Evolutionary conservation across 2,113 vertebrate species (phyloP), one percentile per base, ranked within the genome.

Genomic region (Dolichotis patagonum): DNA sequence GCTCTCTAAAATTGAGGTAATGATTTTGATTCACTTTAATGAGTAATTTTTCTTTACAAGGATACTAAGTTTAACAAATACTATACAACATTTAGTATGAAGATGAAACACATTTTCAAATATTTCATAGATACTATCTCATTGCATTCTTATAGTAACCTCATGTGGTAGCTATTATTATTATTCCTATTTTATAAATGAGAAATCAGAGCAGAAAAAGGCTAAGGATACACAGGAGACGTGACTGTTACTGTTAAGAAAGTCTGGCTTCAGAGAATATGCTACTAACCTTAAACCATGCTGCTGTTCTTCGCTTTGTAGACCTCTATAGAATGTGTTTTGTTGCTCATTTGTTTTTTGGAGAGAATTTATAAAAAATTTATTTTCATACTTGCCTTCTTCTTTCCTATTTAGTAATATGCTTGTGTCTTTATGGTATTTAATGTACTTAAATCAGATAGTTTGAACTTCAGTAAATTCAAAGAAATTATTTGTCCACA

Each of bases 401-500:
- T 80, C 32, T 96, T 19, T 84, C 14, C 71, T 88, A 73, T 5
- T 77, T 88, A 38, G 26, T 65, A 90, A 87, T 71, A 54, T 88
- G 35, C 56, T 92, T 96, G 26, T 62, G 22, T 92, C 41, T 95
- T 91, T 46, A 83, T 77, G 32, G 10, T 69, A 89, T 54, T 93
- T 92, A 94, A 92, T 35, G 1, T 91, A 78, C 49, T 14, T 24
- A 95, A 85, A 82, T 54, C 19, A 87, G 35, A 90, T 46, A 82
- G 52, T 52, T 78, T 92, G 35, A 87, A 26, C 77, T 83, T 88
- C 85, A 92, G 1, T 90, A 43, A 35, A 63, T 46, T 95, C 30
- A 94, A 87, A 92, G 81, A 86, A 96, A 96, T 85, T 92, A 89
- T 94, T 96, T 96, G 69, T 83, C 54, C 65, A 96, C 41, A 88